Base-by-base conservation (phyloP, 1,140 invertebrate genomes). In the Drosophila murphyi region DNA sequence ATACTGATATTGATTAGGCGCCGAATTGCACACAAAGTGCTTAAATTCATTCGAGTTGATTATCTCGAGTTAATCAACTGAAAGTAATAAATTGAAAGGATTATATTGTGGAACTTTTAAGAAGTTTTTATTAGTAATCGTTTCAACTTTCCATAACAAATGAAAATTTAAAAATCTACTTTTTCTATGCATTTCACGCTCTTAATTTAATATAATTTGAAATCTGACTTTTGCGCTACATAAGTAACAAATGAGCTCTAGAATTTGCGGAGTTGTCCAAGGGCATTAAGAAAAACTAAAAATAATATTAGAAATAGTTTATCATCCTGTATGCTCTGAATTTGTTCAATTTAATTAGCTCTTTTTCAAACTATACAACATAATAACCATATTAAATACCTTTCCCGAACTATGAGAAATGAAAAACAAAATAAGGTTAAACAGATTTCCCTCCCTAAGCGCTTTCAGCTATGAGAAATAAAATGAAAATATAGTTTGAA, bases 1-100 rank as follows among this genome's bases (percentile, higher is more conserved):
- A 68, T 68, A 73, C 68, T 73, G 55, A 60, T 48, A 39, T 54
- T 47, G 50, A 68, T 73, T 68, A 12, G 55, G 70, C 10, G 3
- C 54, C 8, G 20, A 20, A 12, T 47, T n/a, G 8, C 39, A 41
- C 10, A 34, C 7, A 39, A 48, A 35, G 37, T 4, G 32, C n/a
- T 50, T 35, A n/a, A 35, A 48, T 37, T 10, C 5, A 39, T 10
- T 20, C 4, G 20, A 62, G 20, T 55, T 54, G 5, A 55, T 71
- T 71, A 51, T 28, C 31, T 43, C 5, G 4, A 43, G 39, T 10
- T 71, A 63, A 63, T 71, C 50, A 71, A 71, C 12, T 41, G 34
- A 20, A 32, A 34, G 34, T 5, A 45, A 57, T 5, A 31, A 12
- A 34, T 34, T 34, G 3, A 34, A 34, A 34, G 34, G 3, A 34